These are phyloP conservation scores for Callinectes sapidus DNA, from an alignment of 2,888 invertebrate genomes.

Conservation along the genomic window DNA sequence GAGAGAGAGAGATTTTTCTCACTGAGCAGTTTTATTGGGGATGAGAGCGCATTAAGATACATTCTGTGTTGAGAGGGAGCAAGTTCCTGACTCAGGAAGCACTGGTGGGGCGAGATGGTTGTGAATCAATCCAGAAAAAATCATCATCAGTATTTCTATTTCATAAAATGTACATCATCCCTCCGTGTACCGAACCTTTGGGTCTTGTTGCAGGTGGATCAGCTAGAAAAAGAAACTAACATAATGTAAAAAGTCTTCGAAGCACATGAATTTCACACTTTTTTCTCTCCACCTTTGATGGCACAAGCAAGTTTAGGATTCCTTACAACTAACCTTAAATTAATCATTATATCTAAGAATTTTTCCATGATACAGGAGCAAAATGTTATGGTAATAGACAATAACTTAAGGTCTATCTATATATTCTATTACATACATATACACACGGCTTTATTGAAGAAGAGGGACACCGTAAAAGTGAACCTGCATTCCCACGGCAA, in stretches of 20 bases:
- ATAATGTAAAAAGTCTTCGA: background rate
- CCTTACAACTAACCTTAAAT: background rate
- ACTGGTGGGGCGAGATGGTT: no score
- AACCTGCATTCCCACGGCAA: background rate
- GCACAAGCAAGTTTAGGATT: background rate
- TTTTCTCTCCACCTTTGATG: background rate
- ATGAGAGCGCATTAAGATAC: no score
- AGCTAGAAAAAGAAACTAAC: background rate
- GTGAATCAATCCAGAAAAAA: background rate
- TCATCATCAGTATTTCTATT: slow-evolving; percentile 11
- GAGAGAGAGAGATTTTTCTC: no score
- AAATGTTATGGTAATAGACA: background rate
- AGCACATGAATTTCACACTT: background rate
- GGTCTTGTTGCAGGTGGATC: background rate
- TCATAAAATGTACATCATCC: slow-evolving; percentile 19
- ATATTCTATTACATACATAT: slow-evolving; percentile 31
- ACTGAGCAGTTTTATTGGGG: no score
- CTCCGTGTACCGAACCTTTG: background rate
- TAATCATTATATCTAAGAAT: background rate
- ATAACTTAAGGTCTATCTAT: slow-evolving; percentile 12
- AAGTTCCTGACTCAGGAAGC: background rate
- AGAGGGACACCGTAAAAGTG: background rate
- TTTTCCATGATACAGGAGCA: background rate
- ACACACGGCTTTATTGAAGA: slow-evolving; percentile 9
- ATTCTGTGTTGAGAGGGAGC: background rate